Evolutionary conservation across 1,140 invertebrate genomes (phyloP), one percentile per base, ranked within the genome.

Genomic region (Anagrus nilaparvatae): DNA sequence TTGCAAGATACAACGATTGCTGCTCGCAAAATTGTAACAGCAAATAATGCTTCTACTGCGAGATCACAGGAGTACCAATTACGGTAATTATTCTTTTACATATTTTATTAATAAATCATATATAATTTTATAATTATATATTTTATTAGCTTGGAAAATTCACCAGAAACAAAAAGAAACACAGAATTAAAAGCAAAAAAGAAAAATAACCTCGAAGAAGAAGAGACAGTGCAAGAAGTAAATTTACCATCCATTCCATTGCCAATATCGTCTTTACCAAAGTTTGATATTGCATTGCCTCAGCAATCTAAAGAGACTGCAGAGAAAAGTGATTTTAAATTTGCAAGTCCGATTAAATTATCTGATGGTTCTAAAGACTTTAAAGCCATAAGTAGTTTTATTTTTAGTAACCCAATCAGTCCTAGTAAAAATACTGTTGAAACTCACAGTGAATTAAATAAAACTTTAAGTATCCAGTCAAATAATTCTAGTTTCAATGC

Each of bases 251-350:
- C 69, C 35, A 70, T 76, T 42, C 58, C 68, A 28, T 63, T 83
- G 40, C 75, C 77, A n/a, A 74, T 77, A 27, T 73, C 74, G 35
- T 71, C 67, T n/a, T 51, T 77, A 33, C 77, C 77, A 1, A 76
- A 65, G 44, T 77, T 79, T 45, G 73, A 78, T 47, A 68, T 76
- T 23, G 50, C 60, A 12, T 31, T 71, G 37, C 59, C 68, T 19
- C 53, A 59, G 14, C 51, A 48, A n/a, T 50, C 46, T 38, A 55
- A 52, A 38, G 25, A 43, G 2, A 4, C 43, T 2, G 39, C 4
- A 10, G 49, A 39, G 45, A 27, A 16, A n/a, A n/a, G n/a, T n/a
- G n/a, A n/a, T n/a, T 65, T 63, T n/a, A 59, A 63, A 49, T 68
- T 66, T 33, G 55, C 64, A 12, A 67, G 59, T 40, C 63, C 63